Evolutionary conservation across 2,888 invertebrate species (phyloP), one percentile per base, ranked within the genome.

Genomic region (Hypselothyrea guttata): DNA sequence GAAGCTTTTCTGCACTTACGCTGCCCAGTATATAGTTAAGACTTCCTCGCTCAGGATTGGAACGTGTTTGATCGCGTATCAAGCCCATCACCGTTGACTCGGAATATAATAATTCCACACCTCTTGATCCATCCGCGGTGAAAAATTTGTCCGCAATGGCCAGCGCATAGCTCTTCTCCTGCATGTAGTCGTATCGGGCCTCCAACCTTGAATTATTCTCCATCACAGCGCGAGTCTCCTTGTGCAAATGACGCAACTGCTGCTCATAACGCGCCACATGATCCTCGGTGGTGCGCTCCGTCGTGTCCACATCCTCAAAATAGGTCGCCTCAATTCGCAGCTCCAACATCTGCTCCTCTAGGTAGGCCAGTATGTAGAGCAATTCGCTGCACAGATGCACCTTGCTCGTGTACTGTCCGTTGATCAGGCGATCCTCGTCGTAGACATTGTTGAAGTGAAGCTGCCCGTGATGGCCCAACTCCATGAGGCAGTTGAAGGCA

Each of bases 1-100:
- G 95, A 71, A 98, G 94, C 66, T 96, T 93, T 89, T 97, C 97
- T 44, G 97, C 92, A 52, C 95, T 92, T 75, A 99, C 97, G 52
- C 98, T 97, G 61, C 99, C 99, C 74, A 98, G 96, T 65, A 99
- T 95, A 92, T 99, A 99, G 88, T 98, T 77, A 12, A 88, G 61
- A n/a, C 55, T 51, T 0, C 4, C 7, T 1, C 75, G 42, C 0
- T 37, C 31, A 1, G 7, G 34, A 0, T 52, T 54, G 0, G 73
- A n/a, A n/a, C n/a, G n/a, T n/a, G n/a, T 60, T 5, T 81, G 82
- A 48, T 89, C 88, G 12, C 59, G 69, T 1, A 88, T n/a, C 4
- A 89, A 37, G 0, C 49, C 7, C 27, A 51, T 63, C 0, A 79
- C 53, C 0, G 71, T 49, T 44, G 81, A 84, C 13, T 88, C 87